Evolutionary conservation across 1,140 invertebrate genomes (phyloP).

Genomic region (Condylostylus longicornis): DNA sequence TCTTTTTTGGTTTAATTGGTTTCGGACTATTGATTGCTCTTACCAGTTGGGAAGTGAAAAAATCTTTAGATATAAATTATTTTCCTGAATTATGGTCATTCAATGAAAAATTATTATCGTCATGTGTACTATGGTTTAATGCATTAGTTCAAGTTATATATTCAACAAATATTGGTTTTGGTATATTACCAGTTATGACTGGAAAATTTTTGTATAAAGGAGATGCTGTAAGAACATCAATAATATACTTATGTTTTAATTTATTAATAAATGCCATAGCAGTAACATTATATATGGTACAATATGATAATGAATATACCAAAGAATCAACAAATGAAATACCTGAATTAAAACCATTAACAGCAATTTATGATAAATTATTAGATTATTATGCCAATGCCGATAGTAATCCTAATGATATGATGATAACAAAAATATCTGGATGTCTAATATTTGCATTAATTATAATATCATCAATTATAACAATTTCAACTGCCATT

Average conservation of each 20-base stretch:
- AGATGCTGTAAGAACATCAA: slow-evolving; percentile 28
- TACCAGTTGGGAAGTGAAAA: slow-evolving; percentile 28
- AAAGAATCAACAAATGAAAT: slow-evolving; percentile 15
- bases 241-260: slow-evolving; percentile 31
- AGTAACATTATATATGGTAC: slow-evolving; percentile 29
- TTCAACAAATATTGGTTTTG: slow-evolving; percentile 26
- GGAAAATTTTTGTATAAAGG: slow-evolving; percentile 32
- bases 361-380: slow-evolving; percentile 26
- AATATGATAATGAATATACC: slow-evolving; percentile 15
- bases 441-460: slow-evolving; percentile 22
- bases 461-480: slow-evolving; percentile 20
- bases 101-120: slow-evolving; percentile 11
- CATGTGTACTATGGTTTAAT: slow-evolving; percentile 30
- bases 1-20: slow-evolving; percentile 22
- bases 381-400: slow-evolving; percentile 14
- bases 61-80: slow-evolving; percentile 19
- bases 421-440: slow-evolving; percentile 16
- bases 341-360: slow-evolving; percentile 27
- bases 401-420: slow-evolving; percentile 5
- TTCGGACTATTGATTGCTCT: slow-evolving; percentile 19
- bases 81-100: slow-evolving; percentile 26
- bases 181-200: slow-evolving; percentile 26
- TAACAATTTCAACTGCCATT: slow-evolving; percentile 23
- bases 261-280: slow-evolving; percentile 28
- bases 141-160: slow-evolving; percentile 28